A percentile compares a stretch with the other conserved stretches of the same genome.
phyloP scores from a whole-genome alignment of 2,113 vertebrate genomes.

The Raphicerus campestris region DNA sequence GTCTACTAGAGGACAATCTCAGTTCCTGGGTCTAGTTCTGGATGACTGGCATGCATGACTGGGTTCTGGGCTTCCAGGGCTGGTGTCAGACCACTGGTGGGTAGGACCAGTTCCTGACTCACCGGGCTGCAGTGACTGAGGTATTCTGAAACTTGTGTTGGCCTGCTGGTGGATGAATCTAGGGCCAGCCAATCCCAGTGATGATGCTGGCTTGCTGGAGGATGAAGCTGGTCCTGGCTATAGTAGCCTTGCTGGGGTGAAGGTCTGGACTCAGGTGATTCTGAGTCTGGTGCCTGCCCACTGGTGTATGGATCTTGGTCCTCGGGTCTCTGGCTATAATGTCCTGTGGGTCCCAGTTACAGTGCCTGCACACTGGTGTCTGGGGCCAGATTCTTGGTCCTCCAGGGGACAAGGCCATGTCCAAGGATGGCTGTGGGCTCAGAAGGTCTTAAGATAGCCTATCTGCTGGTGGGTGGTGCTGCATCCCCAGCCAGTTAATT shows the following conservation, averaged over 20 bases:
- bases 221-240: neutral
- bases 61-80: neutral
- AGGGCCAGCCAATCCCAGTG: neutral
- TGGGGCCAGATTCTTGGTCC: neutral
- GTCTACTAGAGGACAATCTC: neutral
- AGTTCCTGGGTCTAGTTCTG: neutral
- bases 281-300: neutral
- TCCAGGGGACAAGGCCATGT: neutral
- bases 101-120: neutral
- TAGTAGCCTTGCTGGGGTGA: neutral
- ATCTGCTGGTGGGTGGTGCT: neutral
- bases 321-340: neutral
- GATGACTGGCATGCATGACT: neutral
- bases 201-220: neutral
- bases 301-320: neutral
- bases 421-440: neutral
- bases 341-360: neutral
- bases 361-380: neutral
- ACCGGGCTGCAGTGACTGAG: neutral
- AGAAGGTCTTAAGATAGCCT: neutral
- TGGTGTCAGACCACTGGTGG: neutral
- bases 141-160: neutral
- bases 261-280: neutral
- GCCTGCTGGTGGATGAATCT: neutral
- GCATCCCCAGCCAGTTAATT: neutral